Evolutionary conservation across 2,888 invertebrate species (phyloP).

Genomic region (Hedychridium roseum): DNA sequence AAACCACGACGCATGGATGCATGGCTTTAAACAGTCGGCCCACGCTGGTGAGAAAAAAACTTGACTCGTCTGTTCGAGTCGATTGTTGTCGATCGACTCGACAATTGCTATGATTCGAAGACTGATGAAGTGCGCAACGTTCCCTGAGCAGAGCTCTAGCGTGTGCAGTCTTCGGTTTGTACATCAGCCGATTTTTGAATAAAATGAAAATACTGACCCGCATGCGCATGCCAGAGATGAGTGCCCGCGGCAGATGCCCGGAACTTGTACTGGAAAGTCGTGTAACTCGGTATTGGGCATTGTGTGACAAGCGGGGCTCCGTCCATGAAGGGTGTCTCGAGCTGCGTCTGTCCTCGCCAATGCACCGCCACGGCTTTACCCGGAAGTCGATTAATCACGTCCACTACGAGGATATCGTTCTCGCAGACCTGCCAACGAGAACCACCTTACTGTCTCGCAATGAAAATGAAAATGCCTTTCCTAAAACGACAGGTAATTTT

Average conservation of each 20-base stretch:
- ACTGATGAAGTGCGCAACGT: no score
- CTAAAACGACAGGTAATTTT: no score
- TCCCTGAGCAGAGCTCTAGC: no score
- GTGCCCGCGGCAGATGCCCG: constrained; percentile 74
- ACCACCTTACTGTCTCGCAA: neutral
- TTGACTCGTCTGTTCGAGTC: no score
- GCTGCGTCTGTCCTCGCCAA: constrained; percentile 76
- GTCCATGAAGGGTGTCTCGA: constrained; percentile 77
- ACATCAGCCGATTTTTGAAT: no score
- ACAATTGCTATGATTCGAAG: no score
- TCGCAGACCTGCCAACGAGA: constrained; percentile 70
- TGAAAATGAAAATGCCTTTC: no score
- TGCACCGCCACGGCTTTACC: constrained; percentile 76
- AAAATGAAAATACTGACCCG: constrained; percentile 45
- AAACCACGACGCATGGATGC: no score
- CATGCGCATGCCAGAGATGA: constrained; percentile 77
- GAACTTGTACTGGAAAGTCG: constrained; percentile 77
- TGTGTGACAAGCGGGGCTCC: constrained; percentile 81
- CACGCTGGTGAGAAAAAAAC: no score
- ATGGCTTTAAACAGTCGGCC: no score
- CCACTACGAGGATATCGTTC: constrained; percentile 77
- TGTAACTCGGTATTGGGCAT: constrained; percentile 75
- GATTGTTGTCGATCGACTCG: no score
- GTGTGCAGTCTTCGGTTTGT: no score
- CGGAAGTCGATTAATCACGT: constrained; percentile 75